A percentile compares a stretch with the other conserved stretches of the same genome.
Conservation (phyloP, 2,888 invertebrate genomes). For the Agrotis ipsilon region DNA sequence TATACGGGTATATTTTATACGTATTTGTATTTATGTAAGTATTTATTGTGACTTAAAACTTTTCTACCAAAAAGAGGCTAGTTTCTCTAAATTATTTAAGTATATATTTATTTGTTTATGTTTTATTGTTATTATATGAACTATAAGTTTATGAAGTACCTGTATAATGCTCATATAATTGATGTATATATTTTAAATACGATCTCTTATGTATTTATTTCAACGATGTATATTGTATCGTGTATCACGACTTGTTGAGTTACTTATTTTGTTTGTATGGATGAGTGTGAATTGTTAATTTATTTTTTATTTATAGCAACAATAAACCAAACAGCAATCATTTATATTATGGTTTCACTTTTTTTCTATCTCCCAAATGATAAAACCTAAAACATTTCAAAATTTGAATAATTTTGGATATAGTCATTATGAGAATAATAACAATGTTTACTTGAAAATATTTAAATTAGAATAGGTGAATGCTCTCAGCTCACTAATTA, state of each 20-base stretch:
- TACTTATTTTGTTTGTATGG: constrained; percentile 65
- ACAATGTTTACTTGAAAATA: too few species aligned
- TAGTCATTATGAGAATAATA: too few species aligned
- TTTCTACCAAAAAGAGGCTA: constrained; percentile 37
- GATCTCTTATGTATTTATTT: constrained; percentile 62
- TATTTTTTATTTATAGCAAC: constrained; percentile 65
- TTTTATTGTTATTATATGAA: constrained; percentile 22
- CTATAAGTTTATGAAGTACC: constrained; percentile 38
- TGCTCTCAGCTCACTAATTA: too few species aligned
- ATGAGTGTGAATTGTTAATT: constrained; percentile 69
- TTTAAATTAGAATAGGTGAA: too few species aligned
- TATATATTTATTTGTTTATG: constrained; percentile 26
- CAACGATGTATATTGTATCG: constrained; percentile 69
- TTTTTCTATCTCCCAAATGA: too few species aligned
- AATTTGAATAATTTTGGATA: too few species aligned
- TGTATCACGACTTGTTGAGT: constrained; percentile 73
- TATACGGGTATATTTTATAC: constrained; percentile 47
- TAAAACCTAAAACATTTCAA: not conserved
- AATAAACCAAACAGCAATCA: constrained; percentile 63
- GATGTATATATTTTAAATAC: constrained; percentile 52
- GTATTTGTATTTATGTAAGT: constrained; percentile 34
- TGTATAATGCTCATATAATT: constrained; percentile 46
- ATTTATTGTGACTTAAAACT: constrained; percentile 27
- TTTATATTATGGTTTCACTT: constrained; percentile 36
- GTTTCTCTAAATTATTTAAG: constrained; percentile 12